Evolutionary conservation across 2,113 vertebrate genomes (phyloP), one percentile per base, ranked within the genome.

Genomic region (Phalacrocorax pelagicus): DNA sequence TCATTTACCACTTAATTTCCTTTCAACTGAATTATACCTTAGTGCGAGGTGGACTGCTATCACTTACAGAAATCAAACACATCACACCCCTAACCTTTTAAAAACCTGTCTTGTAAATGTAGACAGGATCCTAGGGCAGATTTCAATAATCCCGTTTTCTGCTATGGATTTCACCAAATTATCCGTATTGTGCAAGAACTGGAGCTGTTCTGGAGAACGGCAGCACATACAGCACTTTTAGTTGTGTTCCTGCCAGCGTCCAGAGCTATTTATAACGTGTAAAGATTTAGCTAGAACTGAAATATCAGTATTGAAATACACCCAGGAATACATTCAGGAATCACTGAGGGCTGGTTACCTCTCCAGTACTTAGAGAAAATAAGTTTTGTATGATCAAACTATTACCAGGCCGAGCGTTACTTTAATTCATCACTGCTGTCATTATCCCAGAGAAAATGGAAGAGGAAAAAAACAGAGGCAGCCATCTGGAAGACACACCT

Each of bases 401-500:
- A 3, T 1, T 44, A 54, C 34, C 54, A 73, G 58, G 29, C 40
- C 1, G 4, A 77, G 71, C 0, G 5, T 73, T 80, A 83, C 73
- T 96, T 96, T 69, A 88, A 94, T 84, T 75, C 86, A 27, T 26
- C 0, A 0, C 54, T 79, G 61, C 66, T 63, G 40, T 42, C 81
- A 47, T 21, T 70, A 69, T 47, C 54, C 42, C 70, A 34, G 66
- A 3, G 7, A 73, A 92, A 88, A 77, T 18, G 65, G 29, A 66
- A 91, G 12, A 74, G 32, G n/a, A 5, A 58, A 72, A 79, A 72
- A 42, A 81, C 7, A 72, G 62, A 87, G 74, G 49, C 71, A 70
- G 90, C 66, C 90, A 88, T 81, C 93, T 96, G 90, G 92, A 86
- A 67, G 81, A 86, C 67, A 80, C 44, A 69, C 8, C 54, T 24